phyloP scores from a whole-genome alignment of 2,113 vertebrate species.

The Paedocypris sp. region DNA sequence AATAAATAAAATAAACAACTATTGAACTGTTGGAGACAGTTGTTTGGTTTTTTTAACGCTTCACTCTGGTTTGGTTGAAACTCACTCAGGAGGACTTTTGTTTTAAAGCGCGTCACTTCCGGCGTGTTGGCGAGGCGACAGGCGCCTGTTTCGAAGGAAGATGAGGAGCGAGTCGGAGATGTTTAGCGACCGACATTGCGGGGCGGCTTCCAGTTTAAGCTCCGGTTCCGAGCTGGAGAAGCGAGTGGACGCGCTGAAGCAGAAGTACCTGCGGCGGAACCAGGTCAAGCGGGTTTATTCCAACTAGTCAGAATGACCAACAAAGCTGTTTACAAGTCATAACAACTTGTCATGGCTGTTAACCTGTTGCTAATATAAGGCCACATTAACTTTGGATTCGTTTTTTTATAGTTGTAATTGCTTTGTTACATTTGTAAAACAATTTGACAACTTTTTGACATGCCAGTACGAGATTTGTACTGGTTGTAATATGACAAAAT shows the following conservation, averaged over 20 bases:
- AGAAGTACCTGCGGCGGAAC: conserved; percentile 1
- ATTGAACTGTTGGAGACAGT: too few species aligned
- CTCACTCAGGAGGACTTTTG: not conserved
- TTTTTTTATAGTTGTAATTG: too few species aligned
- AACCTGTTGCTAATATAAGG: too few species aligned
- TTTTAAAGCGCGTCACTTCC: not conserved
- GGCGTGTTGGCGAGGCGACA: not conserved
- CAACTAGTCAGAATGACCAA: not conserved
- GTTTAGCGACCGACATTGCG: too few species aligned
- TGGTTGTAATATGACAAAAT: too few species aligned
- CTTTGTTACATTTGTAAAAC: too few species aligned
- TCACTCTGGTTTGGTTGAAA: not conserved
- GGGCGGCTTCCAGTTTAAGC: too few species aligned
- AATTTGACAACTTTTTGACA: too few species aligned
- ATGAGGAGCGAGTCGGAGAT: conserved; percentile 17
- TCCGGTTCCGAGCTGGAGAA: conserved; percentile 5
- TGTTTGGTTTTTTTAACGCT: not conserved
- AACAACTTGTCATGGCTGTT: too few species aligned
- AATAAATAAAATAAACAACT: too few species aligned
- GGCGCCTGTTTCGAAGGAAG: conserved; percentile 24
- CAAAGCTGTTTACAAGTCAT: not conserved
- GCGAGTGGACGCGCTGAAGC: conserved; percentile 22
- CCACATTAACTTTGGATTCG: too few species aligned
- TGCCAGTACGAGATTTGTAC: too few species aligned
- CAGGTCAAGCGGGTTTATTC: not conserved